Evolutionary conservation across 2,797 vertebrate genomes (phyloP).

Genomic region (Scarus forsteni): DNA sequence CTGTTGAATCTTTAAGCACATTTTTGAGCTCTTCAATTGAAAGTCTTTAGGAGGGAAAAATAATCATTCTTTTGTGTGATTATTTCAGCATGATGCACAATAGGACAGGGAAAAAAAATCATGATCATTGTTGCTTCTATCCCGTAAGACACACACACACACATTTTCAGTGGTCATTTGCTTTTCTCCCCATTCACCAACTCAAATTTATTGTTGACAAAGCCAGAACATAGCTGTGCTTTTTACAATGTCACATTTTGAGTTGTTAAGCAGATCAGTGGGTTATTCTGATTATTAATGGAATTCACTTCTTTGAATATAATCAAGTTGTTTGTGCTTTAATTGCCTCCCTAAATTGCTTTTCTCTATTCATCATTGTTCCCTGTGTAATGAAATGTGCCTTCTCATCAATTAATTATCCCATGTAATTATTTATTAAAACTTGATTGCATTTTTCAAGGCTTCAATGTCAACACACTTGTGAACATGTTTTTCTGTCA

Average conservation of each 20-base stretch:
- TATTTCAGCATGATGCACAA: not conserved
- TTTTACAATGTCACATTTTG: slow-evolving; percentile 13
- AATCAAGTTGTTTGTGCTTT: slow-evolving; percentile 44
- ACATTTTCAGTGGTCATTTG: not conserved
- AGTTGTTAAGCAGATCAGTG: slow-evolving; percentile 27
- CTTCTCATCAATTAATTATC: slow-evolving; percentile 59
- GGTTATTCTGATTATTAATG: slow-evolving; percentile 14
- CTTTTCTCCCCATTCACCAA: not conserved
- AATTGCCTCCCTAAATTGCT: slow-evolving; percentile 57
- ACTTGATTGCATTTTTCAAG: slow-evolving; percentile 50
- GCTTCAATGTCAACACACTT: slow-evolving; percentile 28
- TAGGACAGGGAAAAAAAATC: not conserved
- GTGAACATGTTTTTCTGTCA: slow-evolving; percentile 9
- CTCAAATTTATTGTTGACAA: slow-evolving; percentile 10
- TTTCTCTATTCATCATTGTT: slow-evolving; percentile 39
- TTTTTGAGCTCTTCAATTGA: not conserved
- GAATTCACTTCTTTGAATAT: slow-evolving; percentile 37
- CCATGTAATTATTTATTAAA: slow-evolving; percentile 58
- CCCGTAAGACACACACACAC: not conserved
- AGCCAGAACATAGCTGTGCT: slow-evolving; percentile 12
- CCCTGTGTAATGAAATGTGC: slow-evolving; percentile 41
- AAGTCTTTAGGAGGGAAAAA: not conserved
- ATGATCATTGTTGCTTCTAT: not conserved
- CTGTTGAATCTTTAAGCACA: not conserved
- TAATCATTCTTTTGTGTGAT: not conserved